Evolutionary conservation across 2,113 vertebrate species (phyloP).

Genomic region (Dendropsophus ebraccatus): DNA sequence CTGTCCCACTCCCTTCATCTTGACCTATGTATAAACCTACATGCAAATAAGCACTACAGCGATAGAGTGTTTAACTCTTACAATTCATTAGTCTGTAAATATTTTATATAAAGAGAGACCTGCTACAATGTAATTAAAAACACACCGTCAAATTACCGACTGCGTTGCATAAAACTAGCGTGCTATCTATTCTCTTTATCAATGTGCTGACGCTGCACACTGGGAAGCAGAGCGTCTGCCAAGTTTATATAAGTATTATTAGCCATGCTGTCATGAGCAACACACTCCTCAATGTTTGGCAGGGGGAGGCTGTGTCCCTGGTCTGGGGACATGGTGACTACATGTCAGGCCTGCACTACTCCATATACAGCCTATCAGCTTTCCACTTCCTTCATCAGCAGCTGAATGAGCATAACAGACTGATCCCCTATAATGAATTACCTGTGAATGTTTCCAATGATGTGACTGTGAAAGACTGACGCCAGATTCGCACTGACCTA

Average conservation of each 20-base stretch:
- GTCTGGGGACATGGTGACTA: constrained; percentile 3
- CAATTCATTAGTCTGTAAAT: not conserved
- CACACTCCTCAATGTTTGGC: not conserved
- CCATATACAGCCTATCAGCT: constrained; percentile 6
- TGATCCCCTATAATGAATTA: constrained; percentile 1
- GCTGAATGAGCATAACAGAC: not conserved
- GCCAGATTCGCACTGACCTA: not conserved
- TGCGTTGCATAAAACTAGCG: not conserved
- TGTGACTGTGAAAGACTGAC: not conserved
- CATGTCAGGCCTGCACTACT: not conserved
- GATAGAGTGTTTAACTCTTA: not conserved
- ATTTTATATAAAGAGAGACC: not conserved
- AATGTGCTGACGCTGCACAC: constrained; percentile 23
- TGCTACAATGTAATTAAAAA: constrained; percentile 2
- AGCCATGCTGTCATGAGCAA: constrained; percentile 14
- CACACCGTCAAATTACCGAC: not conserved
- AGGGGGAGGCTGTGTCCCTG: not conserved
- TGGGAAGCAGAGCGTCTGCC: not conserved
- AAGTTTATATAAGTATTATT: constrained; percentile 31
- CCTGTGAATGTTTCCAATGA: constrained; percentile 12
- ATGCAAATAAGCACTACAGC: not conserved
- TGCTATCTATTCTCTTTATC: constrained; percentile 15
- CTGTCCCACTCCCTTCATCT: not conserved
- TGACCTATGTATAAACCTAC: constrained; percentile 16
- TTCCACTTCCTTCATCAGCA: constrained; percentile 6